Evolutionary conservation across 2,888 invertebrate species (phyloP), one percentile per base, ranked within the genome.

Genomic region (Eudemis profundana): DNA sequence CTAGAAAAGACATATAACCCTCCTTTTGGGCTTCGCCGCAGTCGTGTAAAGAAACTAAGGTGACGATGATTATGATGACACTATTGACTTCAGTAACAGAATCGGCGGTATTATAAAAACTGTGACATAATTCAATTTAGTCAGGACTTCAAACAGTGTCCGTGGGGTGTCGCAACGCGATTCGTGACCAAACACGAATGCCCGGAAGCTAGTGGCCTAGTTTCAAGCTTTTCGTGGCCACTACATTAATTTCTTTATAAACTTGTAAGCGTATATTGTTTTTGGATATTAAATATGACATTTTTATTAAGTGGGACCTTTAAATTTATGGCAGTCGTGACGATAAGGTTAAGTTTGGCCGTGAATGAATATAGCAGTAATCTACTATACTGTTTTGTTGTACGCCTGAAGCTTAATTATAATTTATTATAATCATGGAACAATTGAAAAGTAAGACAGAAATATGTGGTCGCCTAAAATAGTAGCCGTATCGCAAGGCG

Each of bases 161-260:
- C 61, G 51, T 64, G 53, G 63, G 54, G 57, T 87, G 83, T 84
- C 75, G 87, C 79, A 88, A 87, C 62, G 51, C 70, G 72, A 75
- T 78, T 88, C 90, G 88, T 87, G 89, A 89, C 83, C 78, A 75
- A 80, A 75, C 79, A 77, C 83, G 76, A 85, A 85, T 86, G 89
- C 86, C 89, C 89, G 89, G 89, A 88, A 90, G 88, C 86, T 66
- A 82, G 72, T 81, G 83, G 72, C 82, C 83, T 72, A 83, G 78
- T 85, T 86, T 74, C 77, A 83, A n/a, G 77, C 78, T 83, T 86
- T 86, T 87, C 84, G 85, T 86, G 84, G 84, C 75, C 80, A 79
- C 77, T 57, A 61, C 66, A 61, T 61, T 64, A 53, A 69, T 69
- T 67, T 67, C 46, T 69, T 66, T 15, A 66, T 65, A 38, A 53